Evolutionary conservation across 2,888 invertebrate species (phyloP).

Genomic region (Lasioglossum calceatum): DNA sequence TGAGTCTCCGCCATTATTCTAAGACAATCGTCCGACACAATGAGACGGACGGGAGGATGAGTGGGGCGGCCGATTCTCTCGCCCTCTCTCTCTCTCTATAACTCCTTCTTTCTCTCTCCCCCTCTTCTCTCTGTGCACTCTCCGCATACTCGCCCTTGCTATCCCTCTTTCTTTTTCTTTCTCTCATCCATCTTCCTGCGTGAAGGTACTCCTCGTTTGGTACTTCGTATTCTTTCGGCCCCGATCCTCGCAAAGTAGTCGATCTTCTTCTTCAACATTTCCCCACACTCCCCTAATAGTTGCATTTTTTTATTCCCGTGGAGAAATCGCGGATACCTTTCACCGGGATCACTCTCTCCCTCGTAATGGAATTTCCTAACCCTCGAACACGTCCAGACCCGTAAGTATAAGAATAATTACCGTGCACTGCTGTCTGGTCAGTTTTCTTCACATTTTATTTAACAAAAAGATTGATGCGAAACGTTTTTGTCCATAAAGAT

Average conservation of each 20-base stretch:
- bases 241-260: conserved; percentile 45
- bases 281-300: conserved; percentile 19
- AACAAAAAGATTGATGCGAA: not conserved
- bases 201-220: conserved; percentile 51
- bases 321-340: not conserved
- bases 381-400: not conserved
- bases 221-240: conserved; percentile 55
- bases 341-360: conserved; percentile 8
- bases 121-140: not conserved
- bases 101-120: conserved; percentile 47
- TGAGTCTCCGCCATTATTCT: conserved; percentile 85
- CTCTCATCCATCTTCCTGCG: conserved; percentile 57
- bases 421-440: not conserved
- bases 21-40: conserved; percentile 85
- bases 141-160: conserved; percentile 32
- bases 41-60: conserved; percentile 83
- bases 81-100: not conserved
- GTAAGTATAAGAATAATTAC: not conserved
- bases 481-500: not conserved
- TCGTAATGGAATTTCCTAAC: conserved; percentile 11
- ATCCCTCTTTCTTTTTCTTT: conserved; percentile 38
- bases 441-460: no score
- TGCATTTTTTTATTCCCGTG: conserved; percentile 21
- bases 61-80: conserved; percentile 72
- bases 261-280: conserved; percentile 18